These are phyloP conservation scores for Scaptomyza flava DNA, from an alignment of 2,888 invertebrate genomes.

Conservation along the genomic window DNA sequence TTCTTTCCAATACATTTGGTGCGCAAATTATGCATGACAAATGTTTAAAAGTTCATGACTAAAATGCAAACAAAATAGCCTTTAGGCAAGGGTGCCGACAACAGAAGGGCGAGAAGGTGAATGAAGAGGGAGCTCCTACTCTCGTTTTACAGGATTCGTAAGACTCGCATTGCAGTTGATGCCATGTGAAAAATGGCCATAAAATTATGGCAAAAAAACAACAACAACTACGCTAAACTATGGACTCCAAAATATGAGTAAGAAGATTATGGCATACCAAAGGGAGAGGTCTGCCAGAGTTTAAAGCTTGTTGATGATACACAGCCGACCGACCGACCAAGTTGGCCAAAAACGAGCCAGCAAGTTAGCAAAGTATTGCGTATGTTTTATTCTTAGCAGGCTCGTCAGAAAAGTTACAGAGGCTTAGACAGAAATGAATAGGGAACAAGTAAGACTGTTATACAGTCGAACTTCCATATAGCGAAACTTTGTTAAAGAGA, in stretches of 20 bases:
- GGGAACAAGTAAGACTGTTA: neutral
- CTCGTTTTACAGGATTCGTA: constrained; percentile 45
- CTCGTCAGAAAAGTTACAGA: constrained; percentile 12
- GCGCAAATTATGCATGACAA: constrained; percentile 81
- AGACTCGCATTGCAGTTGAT: constrained; percentile 32
- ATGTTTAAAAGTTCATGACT: constrained; percentile 79
- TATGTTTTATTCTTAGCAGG: constrained; percentile 2
- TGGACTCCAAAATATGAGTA: constrained; percentile 12
- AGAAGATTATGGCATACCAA: neutral
- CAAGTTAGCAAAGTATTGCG: constrained; percentile 45
- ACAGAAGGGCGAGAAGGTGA: neutral
- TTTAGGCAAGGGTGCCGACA: constrained; percentile 1
- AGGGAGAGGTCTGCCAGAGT: neutral
- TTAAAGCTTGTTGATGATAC: constrained; percentile 23
- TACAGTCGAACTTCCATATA: no score
- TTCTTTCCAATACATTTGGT: constrained; percentile 81
- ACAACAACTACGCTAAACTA: constrained; percentile 54
- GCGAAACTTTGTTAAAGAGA: no score
- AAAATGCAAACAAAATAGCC: constrained; percentile 71
- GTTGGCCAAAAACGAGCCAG: constrained; percentile 32
- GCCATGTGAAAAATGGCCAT: constrained; percentile 76
- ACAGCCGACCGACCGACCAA: constrained; percentile 32
- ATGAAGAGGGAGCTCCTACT: neutral
- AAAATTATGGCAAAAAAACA: constrained; percentile 70
- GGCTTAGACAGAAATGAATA: constrained; percentile 2